These are phyloP conservation scores for Prochilodus magdalenae DNA, from an alignment of 2,113 vertebrate genomes.

Conservation along the genomic window DNA sequence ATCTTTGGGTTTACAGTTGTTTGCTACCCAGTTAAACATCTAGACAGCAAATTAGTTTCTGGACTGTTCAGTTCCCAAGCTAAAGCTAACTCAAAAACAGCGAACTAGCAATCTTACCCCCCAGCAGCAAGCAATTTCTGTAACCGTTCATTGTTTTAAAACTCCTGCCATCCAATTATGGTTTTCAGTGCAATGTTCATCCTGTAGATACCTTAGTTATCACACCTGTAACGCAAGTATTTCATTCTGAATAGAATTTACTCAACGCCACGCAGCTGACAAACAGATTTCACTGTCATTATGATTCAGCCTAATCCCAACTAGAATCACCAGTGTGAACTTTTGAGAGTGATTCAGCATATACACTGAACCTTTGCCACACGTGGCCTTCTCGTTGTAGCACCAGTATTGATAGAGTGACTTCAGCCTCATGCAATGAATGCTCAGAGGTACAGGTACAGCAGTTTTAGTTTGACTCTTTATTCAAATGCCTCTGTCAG, in stretches of 20 bases:
- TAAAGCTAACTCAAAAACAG: background rate
- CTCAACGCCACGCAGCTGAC: background rate
- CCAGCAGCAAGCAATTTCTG: background rate
- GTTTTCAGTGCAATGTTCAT: background rate
- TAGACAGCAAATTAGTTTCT: no score
- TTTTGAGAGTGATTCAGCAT: constrained; percentile 8
- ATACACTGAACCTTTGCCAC: background rate
- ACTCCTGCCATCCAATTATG: background rate
- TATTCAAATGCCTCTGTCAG: background rate
- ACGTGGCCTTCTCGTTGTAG: background rate
- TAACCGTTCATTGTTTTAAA: background rate
- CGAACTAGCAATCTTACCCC: background rate
- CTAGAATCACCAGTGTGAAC: background rate
- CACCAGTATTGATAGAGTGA: background rate
- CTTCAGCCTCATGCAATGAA: background rate
- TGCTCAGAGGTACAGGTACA: background rate
- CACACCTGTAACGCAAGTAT: background rate
- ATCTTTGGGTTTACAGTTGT: background rate
- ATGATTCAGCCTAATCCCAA: background rate
- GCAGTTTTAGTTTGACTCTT: background rate
- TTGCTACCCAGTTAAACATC: background rate
- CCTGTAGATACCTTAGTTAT: background rate
- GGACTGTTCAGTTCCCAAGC: background rate
- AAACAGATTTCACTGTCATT: constrained; percentile 1
- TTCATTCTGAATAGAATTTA: background rate